Conservation (phyloP, 92 coral and sea anemone genomes). For the Epizoanthus ramosus region DNA sequence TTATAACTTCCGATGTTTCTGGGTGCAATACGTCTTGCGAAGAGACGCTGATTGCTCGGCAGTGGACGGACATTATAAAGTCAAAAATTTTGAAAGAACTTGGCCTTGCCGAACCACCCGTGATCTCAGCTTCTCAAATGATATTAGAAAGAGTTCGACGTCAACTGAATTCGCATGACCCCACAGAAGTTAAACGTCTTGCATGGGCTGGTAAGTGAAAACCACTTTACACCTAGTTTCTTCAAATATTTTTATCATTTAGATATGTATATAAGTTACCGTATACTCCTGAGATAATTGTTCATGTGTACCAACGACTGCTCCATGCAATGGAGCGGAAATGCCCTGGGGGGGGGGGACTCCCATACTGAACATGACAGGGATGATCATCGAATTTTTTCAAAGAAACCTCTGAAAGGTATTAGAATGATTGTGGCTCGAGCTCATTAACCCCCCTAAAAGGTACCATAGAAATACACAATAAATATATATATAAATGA, state of each 20-base stretch:
- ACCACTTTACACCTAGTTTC: background rate
- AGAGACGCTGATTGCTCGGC: background rate
- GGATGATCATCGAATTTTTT: too few relatives aligned
- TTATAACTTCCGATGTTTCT: background rate
- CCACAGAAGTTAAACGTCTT: background rate
- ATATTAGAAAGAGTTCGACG: background rate
- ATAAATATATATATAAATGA: too few relatives aligned
- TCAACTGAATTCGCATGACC: background rate
- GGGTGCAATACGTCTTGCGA: background rate
- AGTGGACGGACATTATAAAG: background rate
- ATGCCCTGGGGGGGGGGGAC: too few relatives aligned
- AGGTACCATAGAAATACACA: too few relatives aligned
- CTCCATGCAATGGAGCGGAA: too few relatives aligned
- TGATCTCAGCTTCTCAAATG: background rate
- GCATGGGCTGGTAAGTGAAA: slow-evolving; percentile 22
- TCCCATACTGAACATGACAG: too few relatives aligned
- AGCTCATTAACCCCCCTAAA: too few relatives aligned
- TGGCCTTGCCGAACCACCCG: slow-evolving; percentile 4
- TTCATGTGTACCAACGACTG: too few relatives aligned
- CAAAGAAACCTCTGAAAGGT: too few relatives aligned
- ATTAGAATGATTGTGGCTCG: too few relatives aligned
- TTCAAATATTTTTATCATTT: background rate
- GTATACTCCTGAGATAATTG: too few relatives aligned
- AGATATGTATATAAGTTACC: too few relatives aligned
- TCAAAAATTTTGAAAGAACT: slow-evolving; percentile 12